Evolutionary conservation across 2,113 vertebrate genomes (phyloP).

Genomic region (Catharus minimus): DNA sequence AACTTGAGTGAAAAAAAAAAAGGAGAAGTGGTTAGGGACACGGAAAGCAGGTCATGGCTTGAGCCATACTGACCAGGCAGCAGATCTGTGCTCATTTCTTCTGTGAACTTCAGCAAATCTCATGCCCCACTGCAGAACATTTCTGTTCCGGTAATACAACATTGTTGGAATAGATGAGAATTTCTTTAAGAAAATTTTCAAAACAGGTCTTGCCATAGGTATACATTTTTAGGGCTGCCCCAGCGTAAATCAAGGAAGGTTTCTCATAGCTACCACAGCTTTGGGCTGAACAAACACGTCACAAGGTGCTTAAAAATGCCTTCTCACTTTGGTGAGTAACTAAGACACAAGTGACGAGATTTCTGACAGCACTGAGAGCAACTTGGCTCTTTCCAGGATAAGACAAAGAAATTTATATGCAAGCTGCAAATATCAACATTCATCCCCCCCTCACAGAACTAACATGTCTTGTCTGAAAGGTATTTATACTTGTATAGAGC

Average conservation of each 20-base stretch:
- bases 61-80: neutral
- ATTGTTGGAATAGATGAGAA: neutral
- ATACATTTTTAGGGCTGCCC: neutral
- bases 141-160: neutral
- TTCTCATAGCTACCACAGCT: neutral
- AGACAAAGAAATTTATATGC: neutral
- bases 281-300: neutral
- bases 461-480: neutral
- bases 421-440: constrained; percentile 3
- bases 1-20: neutral
- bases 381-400: neutral
- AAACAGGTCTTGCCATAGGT: neutral
- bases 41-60: neutral
- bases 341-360: neutral
- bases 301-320: neutral
- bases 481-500: constrained; percentile 26
- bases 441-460: neutral
- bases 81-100: neutral
- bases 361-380: neutral
- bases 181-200: neutral
- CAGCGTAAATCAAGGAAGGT: neutral
- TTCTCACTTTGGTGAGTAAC: neutral
- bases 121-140: neutral
- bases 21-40: neutral
- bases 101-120: neutral